Percentiles rank a stretch among this genome's conserved stretches.
phyloP scores from a whole-genome alignment of 2,113 vertebrate genomes.

The Lycaon pictus region DNA sequence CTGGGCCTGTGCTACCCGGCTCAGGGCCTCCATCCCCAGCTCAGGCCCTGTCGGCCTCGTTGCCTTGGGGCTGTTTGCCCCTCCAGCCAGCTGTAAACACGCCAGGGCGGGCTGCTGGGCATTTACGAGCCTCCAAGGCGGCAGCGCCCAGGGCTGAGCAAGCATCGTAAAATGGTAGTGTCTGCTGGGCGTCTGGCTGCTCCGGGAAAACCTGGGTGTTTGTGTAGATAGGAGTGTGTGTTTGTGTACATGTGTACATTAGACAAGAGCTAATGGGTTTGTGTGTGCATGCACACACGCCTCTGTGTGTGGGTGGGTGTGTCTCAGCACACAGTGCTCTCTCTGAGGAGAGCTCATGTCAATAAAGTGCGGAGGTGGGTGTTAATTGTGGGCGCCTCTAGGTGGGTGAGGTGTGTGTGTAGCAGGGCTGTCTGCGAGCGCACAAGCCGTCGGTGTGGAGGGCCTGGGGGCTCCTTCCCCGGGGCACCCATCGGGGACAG shows the following conservation, averaged over 20 bases:
- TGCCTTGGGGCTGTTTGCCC: constrained; percentile 24
- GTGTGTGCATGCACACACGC: background rate
- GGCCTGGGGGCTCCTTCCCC: background rate
- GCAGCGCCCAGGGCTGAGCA: constrained; percentile 36
- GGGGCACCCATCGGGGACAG: background rate
- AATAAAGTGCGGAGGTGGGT: rapidly evolving
- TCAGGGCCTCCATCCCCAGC: background rate
- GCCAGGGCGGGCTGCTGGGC: background rate
- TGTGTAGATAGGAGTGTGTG: background rate
- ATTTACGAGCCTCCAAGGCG: constrained; percentile 49
- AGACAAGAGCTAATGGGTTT: background rate
- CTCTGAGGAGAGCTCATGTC: background rate
- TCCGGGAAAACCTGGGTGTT: background rate
- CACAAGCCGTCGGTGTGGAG: rapidly evolving
- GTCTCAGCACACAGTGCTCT: background rate
- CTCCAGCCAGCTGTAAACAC: background rate
- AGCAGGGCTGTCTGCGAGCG: background rate
- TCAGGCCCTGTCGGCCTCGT: background rate
- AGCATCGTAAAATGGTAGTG: constrained; percentile 15
- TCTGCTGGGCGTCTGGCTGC: background rate
- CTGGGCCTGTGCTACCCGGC: background rate
- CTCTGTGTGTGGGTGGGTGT: background rate
- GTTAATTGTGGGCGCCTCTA: rapidly evolving
- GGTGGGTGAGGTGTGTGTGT: background rate
- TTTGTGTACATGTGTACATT: background rate